Base-by-base conservation (phyloP, 2,888 invertebrate genomes). In the Erannis defoliaria region DNA sequence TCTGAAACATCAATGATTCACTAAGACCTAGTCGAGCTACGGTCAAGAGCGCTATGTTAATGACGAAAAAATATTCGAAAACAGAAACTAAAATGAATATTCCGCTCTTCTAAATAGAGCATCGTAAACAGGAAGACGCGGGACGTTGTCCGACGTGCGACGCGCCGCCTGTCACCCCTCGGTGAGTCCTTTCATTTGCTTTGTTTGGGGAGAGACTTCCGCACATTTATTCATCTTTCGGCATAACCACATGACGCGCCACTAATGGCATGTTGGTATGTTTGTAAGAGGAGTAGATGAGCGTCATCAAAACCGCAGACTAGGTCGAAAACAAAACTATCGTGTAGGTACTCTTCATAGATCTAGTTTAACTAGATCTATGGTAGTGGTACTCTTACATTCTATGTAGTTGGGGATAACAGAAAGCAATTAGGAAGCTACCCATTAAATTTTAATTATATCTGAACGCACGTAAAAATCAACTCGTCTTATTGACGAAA, bases 201-300 rank as follows among this genome's bases (percentile, higher is more conserved):
- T 62, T 62, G 62, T 62, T 58, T 55, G 57, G 48, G 53, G 51
- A 49, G 35, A 54, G 12, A 48, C 57, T 62, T 62, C 62, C 57
- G 51, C 31, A 53, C 56, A 57, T 57, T 57, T 57, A 53, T 61
- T 55, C 61, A 51, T 55, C 19, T 35, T 54, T 60, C 55, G 48
- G 23, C 51, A 16, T 42, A 26, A 49, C 49, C 55, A 43, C 54
- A 55, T 38, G 50, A 55, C 46, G 46, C 42, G 16, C 37, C 35
- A 33, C 43, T 61, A 61, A 55, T 55, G 43, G 37, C 43, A 12
- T 43, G 51, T 45, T 16, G 37, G 35, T 45, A 26, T 35, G 40
- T 40, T 26, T 54, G n/a, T 54, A 49, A 16, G 6, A 21, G 49
- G 21, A 40, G 35, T 10, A 38, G 8, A 43, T 5, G 26, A 43